Base-by-base conservation (phyloP, 2,113 vertebrate genomes). In the Phylloscopus trochiloides region DNA sequence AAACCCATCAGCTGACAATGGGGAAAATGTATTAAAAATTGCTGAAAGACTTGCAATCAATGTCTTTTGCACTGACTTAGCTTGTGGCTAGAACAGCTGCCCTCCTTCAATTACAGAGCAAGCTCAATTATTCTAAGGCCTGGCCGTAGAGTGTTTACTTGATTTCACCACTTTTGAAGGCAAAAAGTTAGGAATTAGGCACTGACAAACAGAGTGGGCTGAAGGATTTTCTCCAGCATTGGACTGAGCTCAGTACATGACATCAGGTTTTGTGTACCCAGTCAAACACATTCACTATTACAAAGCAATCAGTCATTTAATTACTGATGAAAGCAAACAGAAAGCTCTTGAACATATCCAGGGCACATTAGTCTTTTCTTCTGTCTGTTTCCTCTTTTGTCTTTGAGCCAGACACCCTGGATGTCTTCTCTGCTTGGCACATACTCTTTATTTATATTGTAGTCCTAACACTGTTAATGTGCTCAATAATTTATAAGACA, bases 401-500 rank as follows among this genome's bases (percentile, higher is more conserved):
- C 93, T 95, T 95, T 94, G 86, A 96, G 88, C 72, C 75, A 97
- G 94, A 77, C 75, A 57, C 31, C 7, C 52, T n/a, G 63, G 22
- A 74, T 14, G 86, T 94, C 92, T 67, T 82, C 75, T 73, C 75
- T 90, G 92, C 84, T 86, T 91, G 76, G 57, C 88, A 52, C 70
- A 74, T n/a, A 70, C 85, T 55, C 43, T 94, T 91, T 90, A 93
- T 96, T 94, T 95, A 91, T 91, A 79, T 58, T 96, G 93, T 52
- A 96, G 85, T 90, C 89, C 90, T 90, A 97, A 96, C 95, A 62
- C 82, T 85, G 83, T 97, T 97, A 96, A 98, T 96, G 96, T 96
- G 94, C 90, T 97, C 97, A 96, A 96, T 97, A 97, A 97, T 98
- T 96, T 97, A 97, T 97, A 94, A 97, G 95, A 95, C 96, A 97